Evolutionary conservation across 2,888 invertebrate species (phyloP), one percentile per base, ranked within the genome.

Genomic region (Disparrhopalites patrizii): DNA sequence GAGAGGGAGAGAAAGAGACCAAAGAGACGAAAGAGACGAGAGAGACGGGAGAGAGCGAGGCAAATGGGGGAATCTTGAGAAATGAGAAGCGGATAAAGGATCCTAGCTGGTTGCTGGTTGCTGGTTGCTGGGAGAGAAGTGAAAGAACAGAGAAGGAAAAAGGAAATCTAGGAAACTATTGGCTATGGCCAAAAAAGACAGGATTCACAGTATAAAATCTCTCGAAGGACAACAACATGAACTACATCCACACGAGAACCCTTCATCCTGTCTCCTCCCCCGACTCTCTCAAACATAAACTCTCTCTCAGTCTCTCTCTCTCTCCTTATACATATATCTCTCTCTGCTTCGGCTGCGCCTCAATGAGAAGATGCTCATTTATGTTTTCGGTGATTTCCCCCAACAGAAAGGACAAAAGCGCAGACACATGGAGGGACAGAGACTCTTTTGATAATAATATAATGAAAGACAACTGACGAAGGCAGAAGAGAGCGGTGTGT

Each of bases 51-150:
- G 25, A 28, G 30, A 20, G 52, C 36, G 38, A 58, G 25, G 25
- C 3, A 47, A 47, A 47, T 47, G 47, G 47, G 20, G 47, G 25
- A 47, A 47, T 25, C 25, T 47, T 62, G 52, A 56, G 64, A 64
- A 64, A 64, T 64, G 64, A 55, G 64, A 64, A 64, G 56, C 64
- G 64, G 64, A 64, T 50, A 56, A 50, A 64, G 55, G 50, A 55
- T 64, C 52, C 13, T 18, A 50, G 13, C 8, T 50, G 50, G 27
- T 8, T 15, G 55, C 27, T 27, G 38, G 40, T 57, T 25, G 25
- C 3, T n/a, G n/a, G n/a, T n/a, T n/a, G n/a, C n/a, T n/a, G n/a
- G n/a, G n/a, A n/a, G n/a, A n/a, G n/a, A n/a, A 47, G 47, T 47
- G 13, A 23, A 47, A 23, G 47, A 47, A 23, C 23, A 47, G 47